phyloP scores from a whole-genome alignment of 2,888 invertebrate species.

The Drepana falcataria region DNA sequence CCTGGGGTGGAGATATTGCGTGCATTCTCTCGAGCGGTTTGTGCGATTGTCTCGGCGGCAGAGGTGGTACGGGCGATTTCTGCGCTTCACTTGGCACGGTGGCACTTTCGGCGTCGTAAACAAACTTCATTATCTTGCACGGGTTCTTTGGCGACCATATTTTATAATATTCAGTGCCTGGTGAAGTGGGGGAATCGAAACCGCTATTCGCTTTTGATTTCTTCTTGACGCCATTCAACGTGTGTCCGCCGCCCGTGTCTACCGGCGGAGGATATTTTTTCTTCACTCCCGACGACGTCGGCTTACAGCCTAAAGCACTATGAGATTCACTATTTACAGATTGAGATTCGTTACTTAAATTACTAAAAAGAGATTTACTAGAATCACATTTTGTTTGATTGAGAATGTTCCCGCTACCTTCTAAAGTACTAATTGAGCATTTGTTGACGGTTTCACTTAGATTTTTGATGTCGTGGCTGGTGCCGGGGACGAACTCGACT shows the following conservation, averaged over 20 bases:
- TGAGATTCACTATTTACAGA: constrained; percentile 71
- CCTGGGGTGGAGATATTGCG: constrained; percentile 83
- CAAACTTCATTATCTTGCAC: constrained; percentile 77
- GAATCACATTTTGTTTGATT: constrained; percentile 70
- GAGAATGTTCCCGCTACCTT: constrained; percentile 67
- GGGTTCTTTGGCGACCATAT: constrained; percentile 83
- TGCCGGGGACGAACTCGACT: constrained; percentile 59
- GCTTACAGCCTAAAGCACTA: constrained; percentile 51
- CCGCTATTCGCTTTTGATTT: constrained; percentile 78
- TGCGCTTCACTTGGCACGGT: constrained; percentile 71
- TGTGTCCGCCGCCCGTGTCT: constrained; percentile 68
- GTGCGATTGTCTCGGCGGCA: constrained; percentile 85
- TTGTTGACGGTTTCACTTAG: constrained; percentile 73
- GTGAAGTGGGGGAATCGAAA: constrained; percentile 76
- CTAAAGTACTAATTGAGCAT: constrained; percentile 78
- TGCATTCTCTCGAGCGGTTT: constrained; percentile 88
- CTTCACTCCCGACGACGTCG: constrained; percentile 71
- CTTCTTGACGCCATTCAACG: constrained; percentile 80
- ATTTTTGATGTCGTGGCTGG: constrained; percentile 67
- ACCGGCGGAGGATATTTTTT: constrained; percentile 78
- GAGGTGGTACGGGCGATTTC: constrained; percentile 83
- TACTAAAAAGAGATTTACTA: constrained; percentile 71
- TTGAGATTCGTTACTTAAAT: constrained; percentile 64
- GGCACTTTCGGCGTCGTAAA: constrained; percentile 72
- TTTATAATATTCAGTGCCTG: constrained; percentile 82